Evolutionary conservation across 2,113 vertebrate species (phyloP).

Genomic region (Sander lucioperca): DNA sequence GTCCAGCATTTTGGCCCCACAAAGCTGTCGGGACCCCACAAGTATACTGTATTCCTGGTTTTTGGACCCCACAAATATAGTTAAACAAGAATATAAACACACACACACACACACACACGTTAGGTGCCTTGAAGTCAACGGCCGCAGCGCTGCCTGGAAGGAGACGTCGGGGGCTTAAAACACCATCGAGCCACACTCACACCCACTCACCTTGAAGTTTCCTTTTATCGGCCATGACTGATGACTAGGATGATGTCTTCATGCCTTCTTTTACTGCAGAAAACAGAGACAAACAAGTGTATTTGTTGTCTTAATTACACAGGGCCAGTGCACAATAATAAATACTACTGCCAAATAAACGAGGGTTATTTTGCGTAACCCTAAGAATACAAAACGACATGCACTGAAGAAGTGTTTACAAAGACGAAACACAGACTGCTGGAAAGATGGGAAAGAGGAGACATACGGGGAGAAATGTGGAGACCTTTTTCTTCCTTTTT

Average conservation of each 20-base stretch:
- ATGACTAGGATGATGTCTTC: constrained; percentile 90
- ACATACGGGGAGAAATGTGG: not conserved
- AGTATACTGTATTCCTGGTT: too few relatives aligned
- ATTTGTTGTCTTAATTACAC: not conserved
- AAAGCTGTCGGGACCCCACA: too few relatives aligned
- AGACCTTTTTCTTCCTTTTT: not conserved
- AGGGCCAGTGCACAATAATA: not conserved
- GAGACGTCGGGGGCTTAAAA: too few relatives aligned
- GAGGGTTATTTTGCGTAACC: not conserved
- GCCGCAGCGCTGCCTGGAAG: too few relatives aligned
- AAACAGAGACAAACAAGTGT: not conserved
- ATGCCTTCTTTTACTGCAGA: constrained; percentile 89
- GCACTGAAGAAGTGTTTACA: not conserved
- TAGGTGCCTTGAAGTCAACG: constrained; percentile 85
- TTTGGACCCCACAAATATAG: too few relatives aligned
- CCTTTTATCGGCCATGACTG: constrained; percentile 96
- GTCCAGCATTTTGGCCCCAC: too few relatives aligned
- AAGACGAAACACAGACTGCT: not conserved
- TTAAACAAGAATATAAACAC: too few relatives aligned
- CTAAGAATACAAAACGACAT: not conserved
- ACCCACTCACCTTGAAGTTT: constrained; percentile 90
- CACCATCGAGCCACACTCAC: not conserved
- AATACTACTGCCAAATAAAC: not conserved
- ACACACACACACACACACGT: too few relatives aligned
- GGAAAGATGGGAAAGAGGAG: not conserved